Evolutionary conservation across 2,888 invertebrate species (phyloP).

Genomic region (Heliconius aoede): DNA sequence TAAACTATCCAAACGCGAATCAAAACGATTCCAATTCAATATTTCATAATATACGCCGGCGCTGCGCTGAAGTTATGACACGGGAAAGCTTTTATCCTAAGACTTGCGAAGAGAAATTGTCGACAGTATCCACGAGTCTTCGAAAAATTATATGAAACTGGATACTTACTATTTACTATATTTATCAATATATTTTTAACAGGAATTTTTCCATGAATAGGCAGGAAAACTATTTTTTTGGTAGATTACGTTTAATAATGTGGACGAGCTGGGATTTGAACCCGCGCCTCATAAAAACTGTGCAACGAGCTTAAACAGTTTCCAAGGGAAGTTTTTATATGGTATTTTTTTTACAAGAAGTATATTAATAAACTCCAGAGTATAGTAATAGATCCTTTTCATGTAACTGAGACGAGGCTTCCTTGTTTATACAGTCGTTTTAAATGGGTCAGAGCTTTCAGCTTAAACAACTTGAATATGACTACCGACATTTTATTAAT

Average conservation of each 20-base stretch:
- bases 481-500: constrained; percentile 22
- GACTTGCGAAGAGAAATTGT: constrained; percentile 41
- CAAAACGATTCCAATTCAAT: constrained; percentile 35
- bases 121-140: constrained; percentile 39
- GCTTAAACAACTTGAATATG: constrained; percentile 26
- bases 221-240: too few species aligned
- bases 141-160: constrained; percentile 35
- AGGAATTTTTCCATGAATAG: too few species aligned
- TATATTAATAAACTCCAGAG: not conserved
- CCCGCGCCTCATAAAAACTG: too few species aligned
- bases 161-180: constrained; percentile 7
- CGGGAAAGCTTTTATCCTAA: constrained; percentile 49
- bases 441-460: constrained; percentile 32
- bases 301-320: too few species aligned
- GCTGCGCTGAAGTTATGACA: constrained; percentile 47
- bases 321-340: too few species aligned
- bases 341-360: too few species aligned
- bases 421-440: constrained; percentile 27
- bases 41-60: constrained; percentile 31
- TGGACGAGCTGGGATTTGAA: too few species aligned
- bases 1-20: constrained; percentile 2
- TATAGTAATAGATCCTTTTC: constrained; percentile 15
- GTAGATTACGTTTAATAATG: too few species aligned
- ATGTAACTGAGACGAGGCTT: constrained; percentile 27
- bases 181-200: constrained; percentile 3